Evolutionary conservation across 2,113 vertebrate genomes (phyloP), one percentile per base, ranked within the genome.

Genomic region (Pandion haliaetus): DNA sequence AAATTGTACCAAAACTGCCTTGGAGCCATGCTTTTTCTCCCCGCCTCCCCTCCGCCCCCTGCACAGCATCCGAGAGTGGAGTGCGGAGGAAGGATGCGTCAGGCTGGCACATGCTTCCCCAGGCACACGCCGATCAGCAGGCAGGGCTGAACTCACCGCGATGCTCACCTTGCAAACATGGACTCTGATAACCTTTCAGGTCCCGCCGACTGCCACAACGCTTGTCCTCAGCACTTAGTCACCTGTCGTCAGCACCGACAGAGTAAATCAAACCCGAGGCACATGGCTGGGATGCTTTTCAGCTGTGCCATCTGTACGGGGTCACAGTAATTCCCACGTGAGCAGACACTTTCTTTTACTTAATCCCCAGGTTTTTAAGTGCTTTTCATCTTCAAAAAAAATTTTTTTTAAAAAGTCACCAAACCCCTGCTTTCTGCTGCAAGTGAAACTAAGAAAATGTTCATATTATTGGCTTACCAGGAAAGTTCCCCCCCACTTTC

Each of bases 241-340:
- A 5, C 61, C 58, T 7, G 0, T 4, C 5, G 2, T 9, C 63
- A 54, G 81, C 67, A 38, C n/a, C 18, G 1, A 42, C 8, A 1
- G 70, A 42, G 57, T 7, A 12, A 55, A 65, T 29, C n/a, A 19
- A 40, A 45, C 31, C 55, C 5, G 0, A 18, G 47, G 78, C 77
- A 21, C 3, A 13, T 12, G 91, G 50, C 13, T 5, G 45, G 34
- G 65, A 29, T 31, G 36, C 49, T 45, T 38, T 23, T 47, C 50
- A 38, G 83, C 92, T 14, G 29, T 21, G 71, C 67, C 62, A 40
- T 62, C 47, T 69, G 17, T 28, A 34, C 3, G 1, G 61, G 66
- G 34, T 69, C 59, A 78, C 2, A 2, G 80, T 9, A 44, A 58
- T 83, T 66, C 93, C 77, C 85, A 49, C 4, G 4, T 5, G 52